Base-by-base conservation (phyloP, 2,113 vertebrate species). In the Forbesichthys agassizii region DNA sequence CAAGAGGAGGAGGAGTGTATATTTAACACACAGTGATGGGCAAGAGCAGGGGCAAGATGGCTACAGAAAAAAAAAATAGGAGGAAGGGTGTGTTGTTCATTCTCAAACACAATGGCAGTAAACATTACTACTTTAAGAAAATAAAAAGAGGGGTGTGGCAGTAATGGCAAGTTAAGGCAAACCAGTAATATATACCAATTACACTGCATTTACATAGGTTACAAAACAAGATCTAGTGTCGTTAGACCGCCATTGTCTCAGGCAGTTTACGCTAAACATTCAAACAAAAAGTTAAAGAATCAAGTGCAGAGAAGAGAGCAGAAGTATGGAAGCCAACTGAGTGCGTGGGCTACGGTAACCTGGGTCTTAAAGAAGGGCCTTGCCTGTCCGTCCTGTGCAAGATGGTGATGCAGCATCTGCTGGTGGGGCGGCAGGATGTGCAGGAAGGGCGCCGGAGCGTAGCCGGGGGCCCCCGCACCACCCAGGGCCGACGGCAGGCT, bases 391-490 rank as follows among this genome's bases (percentile, higher is more conserved):
- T 93, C 92, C 79, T 92, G 92, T 73, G 89, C 80, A 65, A 93
- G 88, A 74, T 93, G 92, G 80, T 97, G 96, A 83, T 99, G 97
- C 64, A 99, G 88, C 91, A 98, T 85, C 93, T 98, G 97, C 93
- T 99, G 96, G 89, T 98, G 97, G 0, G 95, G 93, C 11, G 96
- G 96, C 76, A 99, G 86, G 84, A 99, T 96, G 74, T 98, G 97
- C 20, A 99, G 89, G 84, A 97, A 98, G 0, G 95, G 96, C 9
- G 94, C 92, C 4, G 95, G 95, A 1, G 92, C 95, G 0, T 98
- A 99, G 11, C 96, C 96, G 0, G 96, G 92, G n/a, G 94, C 95
- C 0, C 94, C 96, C 0, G 96, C 89, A 0, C 96, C 96, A 18
- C 94, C 96, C 0, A 99, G 92, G 60, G 96, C 96, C 0, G 98